Conservation (phyloP, 2,113 vertebrate genomes). For the Canis aureus region DNA sequence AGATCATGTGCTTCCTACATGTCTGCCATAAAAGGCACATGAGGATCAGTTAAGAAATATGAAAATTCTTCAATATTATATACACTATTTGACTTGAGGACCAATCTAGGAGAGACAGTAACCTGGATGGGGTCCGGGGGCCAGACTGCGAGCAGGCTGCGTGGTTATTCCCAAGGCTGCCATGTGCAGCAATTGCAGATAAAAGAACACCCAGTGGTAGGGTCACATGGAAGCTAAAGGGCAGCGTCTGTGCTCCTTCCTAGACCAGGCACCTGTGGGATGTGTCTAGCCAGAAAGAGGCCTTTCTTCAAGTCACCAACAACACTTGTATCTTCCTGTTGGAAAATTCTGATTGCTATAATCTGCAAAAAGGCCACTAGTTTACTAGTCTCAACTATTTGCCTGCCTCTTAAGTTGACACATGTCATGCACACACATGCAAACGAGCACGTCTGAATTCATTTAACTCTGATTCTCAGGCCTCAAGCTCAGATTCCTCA, state of each 20-base stretch:
- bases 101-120: background rate
- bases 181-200: rapidly evolving
- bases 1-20: background rate
- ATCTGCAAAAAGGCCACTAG: background rate
- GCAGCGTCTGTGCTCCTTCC: background rate
- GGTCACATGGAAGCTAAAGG: background rate
- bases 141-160: no score
- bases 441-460: background rate
- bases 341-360: background rate
- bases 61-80: background rate
- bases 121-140: background rate
- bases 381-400: background rate
- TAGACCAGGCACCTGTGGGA: background rate
- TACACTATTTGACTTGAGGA: background rate
- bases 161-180: background rate
- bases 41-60: background rate
- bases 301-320: background rate
- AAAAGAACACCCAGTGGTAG: no score
- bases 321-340: background rate
- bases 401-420: background rate
- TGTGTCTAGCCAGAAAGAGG: background rate
- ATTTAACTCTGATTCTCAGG: background rate
- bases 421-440: background rate
- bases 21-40: background rate
- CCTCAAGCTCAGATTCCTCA: background rate